Base-by-base conservation (phyloP, 2,888 invertebrate genomes). In the Synanthedon myopaeformis region DNA sequence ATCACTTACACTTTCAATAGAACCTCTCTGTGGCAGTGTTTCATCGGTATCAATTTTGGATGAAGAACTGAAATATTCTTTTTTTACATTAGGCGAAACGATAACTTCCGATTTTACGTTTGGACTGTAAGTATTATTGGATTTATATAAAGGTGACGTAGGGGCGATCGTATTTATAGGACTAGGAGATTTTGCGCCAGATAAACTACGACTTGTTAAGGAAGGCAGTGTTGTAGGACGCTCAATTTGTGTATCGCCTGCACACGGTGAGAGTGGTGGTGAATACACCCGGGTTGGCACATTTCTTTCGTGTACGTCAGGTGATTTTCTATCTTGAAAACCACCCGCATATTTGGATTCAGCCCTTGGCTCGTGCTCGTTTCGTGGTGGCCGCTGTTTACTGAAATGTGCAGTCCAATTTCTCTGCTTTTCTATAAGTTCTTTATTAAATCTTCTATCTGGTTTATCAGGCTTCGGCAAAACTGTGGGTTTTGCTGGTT, bases 361-460 rank as follows among this genome's bases (percentile, higher is more conserved):
- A 52, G 71, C 58, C 67, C 72, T 55, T 42, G 54, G 53, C 51
- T 55, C 79, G 53, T 66, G 61, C 58, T 86, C 85, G 55, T 68
- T 64, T 56, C 72, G 51, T 10, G 55, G 59, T 51, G 92, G 89
- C 61, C 93, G 91, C 52, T 93, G 90, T 85, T 94, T 95, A 56
- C 93, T 93, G 76, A 96, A 96, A 80, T 95, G 96, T 57, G 95
- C 94, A 41, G 96, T 96, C 96, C 96, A 96, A 82, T 96, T 96
- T 72, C 93, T 92, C 73, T 96, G 96, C 69, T 96, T 95, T 79
- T 95, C 96, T 62, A 96, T 96, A 54, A 96, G 86, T 76, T 96
- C 95, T 62, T 95, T 93, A 58, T 94, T 94, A 66, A 94, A 92
- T 68, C 93, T 92, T 54, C 94, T 88, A 73, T 95, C 95, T 3